Conservation (phyloP, 2,113 vertebrate species). For the Podiceps cristatus region DNA sequence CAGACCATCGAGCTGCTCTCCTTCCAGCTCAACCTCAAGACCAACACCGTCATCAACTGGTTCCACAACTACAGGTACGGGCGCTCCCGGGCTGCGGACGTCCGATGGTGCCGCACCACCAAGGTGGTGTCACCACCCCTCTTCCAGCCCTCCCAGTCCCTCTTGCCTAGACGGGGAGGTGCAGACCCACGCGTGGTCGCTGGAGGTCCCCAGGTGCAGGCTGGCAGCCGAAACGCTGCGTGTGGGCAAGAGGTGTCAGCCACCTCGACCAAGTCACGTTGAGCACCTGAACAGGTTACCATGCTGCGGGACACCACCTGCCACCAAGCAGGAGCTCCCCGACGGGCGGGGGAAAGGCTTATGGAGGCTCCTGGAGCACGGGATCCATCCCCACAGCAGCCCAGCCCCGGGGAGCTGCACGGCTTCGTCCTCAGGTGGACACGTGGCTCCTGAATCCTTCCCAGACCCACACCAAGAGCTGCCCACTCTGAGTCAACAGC, state of each 20-base stretch:
- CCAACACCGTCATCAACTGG: constrained; percentile 99
- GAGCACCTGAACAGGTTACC: neutral
- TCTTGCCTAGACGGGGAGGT: neutral
- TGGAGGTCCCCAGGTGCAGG: neutral
- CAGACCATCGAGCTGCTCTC: constrained; percentile 96
- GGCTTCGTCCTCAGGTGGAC: neutral
- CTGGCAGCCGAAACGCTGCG: rapidly evolving
- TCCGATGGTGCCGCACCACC: neutral
- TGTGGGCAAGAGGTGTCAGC: neutral
- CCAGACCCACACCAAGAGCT: neutral
- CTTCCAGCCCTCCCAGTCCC: neutral
- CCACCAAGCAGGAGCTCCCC: rapidly evolving
- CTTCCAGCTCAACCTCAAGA: constrained; percentile 94
- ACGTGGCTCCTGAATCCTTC: neutral
- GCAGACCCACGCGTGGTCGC: rapidly evolving
- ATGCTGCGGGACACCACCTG: neutral
- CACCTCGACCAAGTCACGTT: neutral
- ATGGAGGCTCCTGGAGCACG: neutral
- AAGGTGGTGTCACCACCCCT: neutral
- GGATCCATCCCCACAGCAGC: neutral
- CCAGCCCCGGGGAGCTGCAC: rapidly evolving
- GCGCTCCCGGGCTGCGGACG: rapidly evolving
- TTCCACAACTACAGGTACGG: constrained; percentile 97
- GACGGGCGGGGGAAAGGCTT: rapidly evolving
- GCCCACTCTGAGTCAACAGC: neutral